Conservation (phyloP, 2,888 invertebrate genomes). For the Nemurella pictetii region DNA sequence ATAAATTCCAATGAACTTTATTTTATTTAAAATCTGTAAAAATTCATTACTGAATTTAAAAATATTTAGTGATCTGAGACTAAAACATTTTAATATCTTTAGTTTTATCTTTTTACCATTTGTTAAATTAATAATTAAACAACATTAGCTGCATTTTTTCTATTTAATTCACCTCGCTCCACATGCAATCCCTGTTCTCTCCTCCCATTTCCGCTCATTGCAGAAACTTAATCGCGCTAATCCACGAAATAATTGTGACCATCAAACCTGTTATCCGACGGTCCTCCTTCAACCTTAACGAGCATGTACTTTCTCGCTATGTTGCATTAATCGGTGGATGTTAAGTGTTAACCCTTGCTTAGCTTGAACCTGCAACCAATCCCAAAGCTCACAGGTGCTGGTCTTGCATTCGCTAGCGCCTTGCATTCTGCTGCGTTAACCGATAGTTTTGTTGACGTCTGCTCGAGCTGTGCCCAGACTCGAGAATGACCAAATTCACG, state of each 20-base stretch:
- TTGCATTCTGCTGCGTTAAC: not conserved
- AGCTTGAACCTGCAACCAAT: not conserved
- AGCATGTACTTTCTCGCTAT: not conserved
- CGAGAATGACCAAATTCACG: too few species aligned
- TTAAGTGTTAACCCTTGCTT: not conserved
- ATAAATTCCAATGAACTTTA: too few species aligned
- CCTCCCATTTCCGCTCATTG: not conserved
- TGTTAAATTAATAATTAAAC: not conserved
- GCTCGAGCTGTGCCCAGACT: not conserved
- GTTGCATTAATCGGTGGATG: not conserved
- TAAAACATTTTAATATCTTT: too few species aligned
- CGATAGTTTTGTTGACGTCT: not conserved
- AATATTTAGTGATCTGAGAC: too few species aligned
- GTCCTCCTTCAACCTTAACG: not conserved
- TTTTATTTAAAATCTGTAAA: too few species aligned
- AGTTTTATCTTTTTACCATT: not conserved
- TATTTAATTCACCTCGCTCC: not conserved
- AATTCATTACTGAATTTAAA: too few species aligned
- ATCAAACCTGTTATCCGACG: too few species aligned
- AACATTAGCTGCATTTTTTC: not conserved
- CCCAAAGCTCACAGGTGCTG: not conserved
- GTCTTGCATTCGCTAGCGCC: not conserved
- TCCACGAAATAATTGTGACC: not conserved
- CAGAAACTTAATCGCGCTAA: not conserved
- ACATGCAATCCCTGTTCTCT: not conserved